Evolutionary conservation across 2,113 vertebrate genomes (phyloP), one percentile per base, ranked within the genome.

Genomic region (Nipponia nippon): DNA sequence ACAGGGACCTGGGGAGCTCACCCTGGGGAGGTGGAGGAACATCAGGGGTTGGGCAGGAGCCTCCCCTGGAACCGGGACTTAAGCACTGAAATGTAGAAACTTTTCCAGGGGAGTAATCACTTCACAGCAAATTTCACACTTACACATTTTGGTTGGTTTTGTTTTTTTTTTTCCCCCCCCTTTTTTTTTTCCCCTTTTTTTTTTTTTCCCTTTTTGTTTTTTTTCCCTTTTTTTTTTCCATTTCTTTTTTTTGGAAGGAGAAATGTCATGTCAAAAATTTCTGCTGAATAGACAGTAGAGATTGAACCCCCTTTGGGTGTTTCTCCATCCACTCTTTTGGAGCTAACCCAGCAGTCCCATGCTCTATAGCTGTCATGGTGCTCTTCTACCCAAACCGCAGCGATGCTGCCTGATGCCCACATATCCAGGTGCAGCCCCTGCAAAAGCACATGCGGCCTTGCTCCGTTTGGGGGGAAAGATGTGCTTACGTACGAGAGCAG

Each of bases 401-500:
- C 23, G 63, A 12, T 36, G n/a, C 44, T 66, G 42, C 67, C 55
- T 29, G 29, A 47, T 40, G 73, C 67, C 27, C 44, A 29, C 47
- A 17, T 34, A 65, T 4, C 73, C 69, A 4, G 2, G 22, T 25
- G 7, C 69, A 85, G 44, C 71, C 61, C 42, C 67, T 46, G 46
- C 52, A 19, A 27, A 25, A 55, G 19, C 8, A n/a, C 23, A 16
- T 0, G 8, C 50, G 21, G 8, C 42, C 59, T 13, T 0, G 2
- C 52, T 58, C 21, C 7, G 1, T 38, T 21, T 2, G 14, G 49
- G 44, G 53, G 30, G 11, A 42, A 56, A 36, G 22, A 32, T 0
- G 9, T 23, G 40, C 32, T 32, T 1, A 0, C 23, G 40, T 6
- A 26, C 1, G 8, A 63, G 7, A 42, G 30, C 36, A 13, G 29